Base-by-base conservation (phyloP, 2,888 invertebrate species). In the Drosophila imparisetae region DNA sequence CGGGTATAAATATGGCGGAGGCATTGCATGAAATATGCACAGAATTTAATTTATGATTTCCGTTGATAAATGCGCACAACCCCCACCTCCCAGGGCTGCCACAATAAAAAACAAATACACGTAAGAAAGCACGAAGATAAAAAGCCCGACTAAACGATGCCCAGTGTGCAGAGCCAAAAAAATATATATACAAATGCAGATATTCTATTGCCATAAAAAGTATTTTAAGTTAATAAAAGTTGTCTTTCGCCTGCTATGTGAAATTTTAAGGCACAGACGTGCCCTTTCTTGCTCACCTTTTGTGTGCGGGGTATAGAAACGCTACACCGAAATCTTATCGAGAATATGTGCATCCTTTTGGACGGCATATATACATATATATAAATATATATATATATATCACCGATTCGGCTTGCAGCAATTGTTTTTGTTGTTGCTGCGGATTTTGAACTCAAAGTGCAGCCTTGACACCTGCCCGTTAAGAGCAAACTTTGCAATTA, bases 41-140 rank as follows among this genome's bases (percentile, higher is more conserved):
- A 40, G 71, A 66, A 64, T 75, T 84, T 86, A 87, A 90, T 90
- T 86, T 86, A 90, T 90, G 91, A 89, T 90, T 90, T 90, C 91
- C 90, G 86, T 80, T 90, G 86, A 86, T 87, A 90, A 90, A 86
- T 87, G 72, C 69, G 63, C 69, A 52, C 65, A 40, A 40, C 57
- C 60, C 73, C 53, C 62, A 50, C n/a, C n/a, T 27, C 34, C 34
- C 81, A 34, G 55, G 18, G 29, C 45, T 71, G 69, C 72, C 72
- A 81, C 73, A 75, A 61, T 57, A 55, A 65, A 63, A 63, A 58
- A 38, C 38, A 50, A 54, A 18, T 11, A 15, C 29, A 57, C 27
- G 48, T 36, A 30, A 58, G 52, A 38, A 57, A 48, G 11, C 1
- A 15, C n/a, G 2, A 1, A 7, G 7, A 5, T 1, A 45, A 18